These are phyloP conservation scores for Thelaira solivaga DNA, from an alignment of 2,888 invertebrate species.

Conservation along the genomic window DNA sequence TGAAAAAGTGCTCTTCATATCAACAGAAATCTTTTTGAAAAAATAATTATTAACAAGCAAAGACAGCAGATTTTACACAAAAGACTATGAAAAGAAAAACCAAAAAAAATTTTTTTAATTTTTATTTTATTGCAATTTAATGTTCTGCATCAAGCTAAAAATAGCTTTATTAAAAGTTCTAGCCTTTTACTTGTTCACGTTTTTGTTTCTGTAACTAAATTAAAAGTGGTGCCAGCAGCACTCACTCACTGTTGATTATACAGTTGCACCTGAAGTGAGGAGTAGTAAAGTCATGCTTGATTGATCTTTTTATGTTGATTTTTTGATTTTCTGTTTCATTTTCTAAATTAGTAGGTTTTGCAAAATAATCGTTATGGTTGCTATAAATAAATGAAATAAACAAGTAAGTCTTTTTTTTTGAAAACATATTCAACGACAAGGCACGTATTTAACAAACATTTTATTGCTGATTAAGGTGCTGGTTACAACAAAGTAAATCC, in stretches of 20 bases:
- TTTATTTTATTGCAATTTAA: background rate
- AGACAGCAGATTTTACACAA: background rate
- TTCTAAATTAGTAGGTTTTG: background rate
- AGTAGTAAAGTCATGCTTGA: conserved; percentile 18
- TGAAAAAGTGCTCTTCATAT: too few species aligned
- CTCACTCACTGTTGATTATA: too few species aligned
- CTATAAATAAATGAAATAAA: conserved; percentile 22
- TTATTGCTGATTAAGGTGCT: background rate
- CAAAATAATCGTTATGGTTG: conserved; percentile 1
- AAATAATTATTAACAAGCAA: background rate
- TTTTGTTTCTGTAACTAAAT: conserved; percentile 5
- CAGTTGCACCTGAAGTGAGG: conserved; percentile 1
- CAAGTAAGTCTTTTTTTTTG: too few species aligned
- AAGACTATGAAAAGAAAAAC: background rate
- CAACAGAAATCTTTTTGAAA: too few species aligned
- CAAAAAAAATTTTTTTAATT: background rate
- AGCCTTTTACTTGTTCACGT: background rate
- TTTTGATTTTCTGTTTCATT: background rate
- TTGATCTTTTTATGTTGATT: conserved; percentile 10
- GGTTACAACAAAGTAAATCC: too few species aligned
- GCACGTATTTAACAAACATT: background rate
- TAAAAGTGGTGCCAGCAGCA: background rate
- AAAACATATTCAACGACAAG: background rate
- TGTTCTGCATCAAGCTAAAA: conserved; percentile 9
- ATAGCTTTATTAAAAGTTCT: conserved; percentile 3